phyloP scores from a whole-genome alignment of 1,140 invertebrate species.

The Drosophila varians region DNA sequence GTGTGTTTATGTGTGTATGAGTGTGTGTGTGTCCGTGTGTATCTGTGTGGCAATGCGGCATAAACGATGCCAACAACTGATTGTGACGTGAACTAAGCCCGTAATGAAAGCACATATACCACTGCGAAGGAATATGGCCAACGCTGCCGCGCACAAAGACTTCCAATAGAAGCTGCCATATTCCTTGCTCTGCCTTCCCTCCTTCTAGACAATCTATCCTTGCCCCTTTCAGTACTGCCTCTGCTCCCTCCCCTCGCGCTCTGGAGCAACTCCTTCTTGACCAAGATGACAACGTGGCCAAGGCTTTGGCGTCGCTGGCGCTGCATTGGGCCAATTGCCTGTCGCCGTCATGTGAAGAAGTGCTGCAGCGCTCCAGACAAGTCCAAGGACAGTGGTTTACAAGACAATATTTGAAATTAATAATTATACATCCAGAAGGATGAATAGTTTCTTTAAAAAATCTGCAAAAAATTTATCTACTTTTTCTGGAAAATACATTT shows the following conservation, averaged over 20 bases:
- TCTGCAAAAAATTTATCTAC: too few species aligned
- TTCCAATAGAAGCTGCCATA: conserved; percentile 49
- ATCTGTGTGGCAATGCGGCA: conserved; percentile 69
- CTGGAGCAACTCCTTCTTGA: conserved; percentile 2
- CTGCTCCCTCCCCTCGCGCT: not conserved
- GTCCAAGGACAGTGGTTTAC: conserved; percentile 29
- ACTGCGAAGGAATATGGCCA: conserved; percentile 20
- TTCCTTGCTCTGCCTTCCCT: not conserved
- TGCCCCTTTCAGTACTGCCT: not conserved
- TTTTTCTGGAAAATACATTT: too few species aligned
- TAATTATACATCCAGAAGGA: too few species aligned
- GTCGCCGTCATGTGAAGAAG: conserved; percentile 59
- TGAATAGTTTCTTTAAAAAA: too few species aligned
- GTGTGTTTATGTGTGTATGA: conserved; percentile 23
- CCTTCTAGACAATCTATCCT: not conserved
- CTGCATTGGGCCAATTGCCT: conserved; percentile 73
- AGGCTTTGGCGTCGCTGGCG: conserved; percentile 55
- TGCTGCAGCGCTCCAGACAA: conserved; percentile 34
- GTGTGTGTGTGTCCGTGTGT: conserved; percentile 23
- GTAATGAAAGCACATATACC: conserved; percentile 79
- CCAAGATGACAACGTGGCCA: conserved; percentile 66
- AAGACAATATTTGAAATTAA: not conserved
- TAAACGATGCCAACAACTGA: conserved; percentile 83
- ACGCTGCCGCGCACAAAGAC: conserved; percentile 43
- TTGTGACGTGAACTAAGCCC: conserved; percentile 82